Evolutionary conservation across 2,113 vertebrate species (phyloP).

Genomic region (Lycocorax pyrrhopterus): DNA sequence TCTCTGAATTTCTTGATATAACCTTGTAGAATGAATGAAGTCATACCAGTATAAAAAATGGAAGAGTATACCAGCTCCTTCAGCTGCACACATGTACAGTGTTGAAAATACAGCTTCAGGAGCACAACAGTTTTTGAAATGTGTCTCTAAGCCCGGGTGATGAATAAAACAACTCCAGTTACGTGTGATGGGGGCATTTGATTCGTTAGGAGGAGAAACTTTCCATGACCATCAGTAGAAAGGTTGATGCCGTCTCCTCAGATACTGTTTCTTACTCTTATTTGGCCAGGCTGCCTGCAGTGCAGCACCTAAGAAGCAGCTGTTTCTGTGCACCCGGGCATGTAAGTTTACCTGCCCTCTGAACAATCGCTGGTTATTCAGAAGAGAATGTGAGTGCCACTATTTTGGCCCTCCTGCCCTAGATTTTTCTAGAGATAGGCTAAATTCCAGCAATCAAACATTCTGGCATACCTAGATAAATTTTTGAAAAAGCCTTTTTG

Average conservation of each 20-base stretch:
- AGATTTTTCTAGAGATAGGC: conserved; percentile 44
- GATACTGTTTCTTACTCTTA: not conserved
- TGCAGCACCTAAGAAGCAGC: not conserved
- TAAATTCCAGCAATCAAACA: conserved; percentile 1
- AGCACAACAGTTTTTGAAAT: not conserved
- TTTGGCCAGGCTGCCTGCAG: not conserved
- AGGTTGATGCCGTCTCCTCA: not conserved
- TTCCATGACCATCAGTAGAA: not conserved
- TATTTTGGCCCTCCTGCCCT: not conserved
- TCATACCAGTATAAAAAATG: not conserved
- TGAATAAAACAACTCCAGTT: not conserved
- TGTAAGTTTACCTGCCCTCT: not conserved
- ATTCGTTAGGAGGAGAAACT: not conserved
- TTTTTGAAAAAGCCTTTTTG: conserved; percentile 51
- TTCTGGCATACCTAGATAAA: conserved; percentile 18
- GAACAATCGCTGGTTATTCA: conserved; percentile 3
- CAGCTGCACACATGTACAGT: not conserved
- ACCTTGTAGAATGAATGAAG: not conserved
- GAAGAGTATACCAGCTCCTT: not conserved
- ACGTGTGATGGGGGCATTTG: not conserved
- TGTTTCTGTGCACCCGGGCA: not conserved
- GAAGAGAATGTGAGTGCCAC: not conserved
- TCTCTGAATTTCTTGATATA: not conserved
- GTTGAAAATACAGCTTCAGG: not conserved
- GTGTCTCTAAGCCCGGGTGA: not conserved